A percentile compares a stretch with the other conserved stretches of the same genome.
phyloP scores from a whole-genome alignment of 2,797 vertebrate species.

The Platyrinchus mystaceus region DNA sequence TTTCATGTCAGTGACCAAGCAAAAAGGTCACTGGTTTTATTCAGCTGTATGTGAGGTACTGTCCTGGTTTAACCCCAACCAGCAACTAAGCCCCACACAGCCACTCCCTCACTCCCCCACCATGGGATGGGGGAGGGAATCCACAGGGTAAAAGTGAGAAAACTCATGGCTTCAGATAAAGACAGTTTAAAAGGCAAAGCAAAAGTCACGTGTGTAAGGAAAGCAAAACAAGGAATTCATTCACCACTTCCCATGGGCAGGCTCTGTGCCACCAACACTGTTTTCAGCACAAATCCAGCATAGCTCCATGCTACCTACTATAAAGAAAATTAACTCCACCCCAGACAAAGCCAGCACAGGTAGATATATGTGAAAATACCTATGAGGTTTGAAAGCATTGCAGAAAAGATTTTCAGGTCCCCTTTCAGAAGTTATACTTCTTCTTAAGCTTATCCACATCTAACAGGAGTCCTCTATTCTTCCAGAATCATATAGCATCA shows the following conservation, averaged over 20 bases:
- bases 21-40: background rate
- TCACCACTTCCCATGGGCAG: background rate
- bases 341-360: background rate
- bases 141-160: background rate
- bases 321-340: background rate
- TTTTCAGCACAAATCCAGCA: background rate
- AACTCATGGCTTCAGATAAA: background rate
- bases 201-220: background rate
- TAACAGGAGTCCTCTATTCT: background rate
- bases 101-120: rapidly evolving
- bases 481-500: background rate
- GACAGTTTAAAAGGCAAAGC: background rate
- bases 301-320: background rate
- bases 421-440: background rate
- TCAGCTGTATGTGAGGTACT: background rate
- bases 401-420: background rate
- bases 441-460: background rate
- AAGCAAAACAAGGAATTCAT: background rate
- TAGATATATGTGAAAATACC: background rate
- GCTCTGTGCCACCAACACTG: background rate
- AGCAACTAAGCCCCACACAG: background rate
- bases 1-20: background rate
- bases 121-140: background rate
- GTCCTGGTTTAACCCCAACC: background rate
- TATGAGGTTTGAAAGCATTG: background rate